Evolutionary conservation across 1,140 invertebrate species (phyloP).

Genomic region (Ips typographus): DNA sequence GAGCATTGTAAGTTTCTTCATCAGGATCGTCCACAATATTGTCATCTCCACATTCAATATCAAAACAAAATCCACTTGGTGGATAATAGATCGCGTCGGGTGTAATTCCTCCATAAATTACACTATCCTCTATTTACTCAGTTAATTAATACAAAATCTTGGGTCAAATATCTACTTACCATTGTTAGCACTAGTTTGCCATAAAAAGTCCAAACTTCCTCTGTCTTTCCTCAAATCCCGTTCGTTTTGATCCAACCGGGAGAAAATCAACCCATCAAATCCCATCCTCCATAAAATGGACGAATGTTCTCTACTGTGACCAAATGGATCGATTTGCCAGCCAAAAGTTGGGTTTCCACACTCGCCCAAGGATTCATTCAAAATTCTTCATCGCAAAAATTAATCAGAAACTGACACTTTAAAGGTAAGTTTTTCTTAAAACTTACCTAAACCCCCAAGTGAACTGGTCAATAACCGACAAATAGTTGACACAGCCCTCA

Average conservation of each 20-base stretch:
- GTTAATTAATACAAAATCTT: not conserved
- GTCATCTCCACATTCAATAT: slow-evolving; percentile 68
- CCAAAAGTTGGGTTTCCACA: slow-evolving; percentile 65
- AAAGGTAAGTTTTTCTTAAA: slow-evolving; percentile 8
- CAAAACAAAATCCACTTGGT: slow-evolving; percentile 73
- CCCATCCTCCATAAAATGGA: slow-evolving; percentile 68
- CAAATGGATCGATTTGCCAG: slow-evolving; percentile 78
- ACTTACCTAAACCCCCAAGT: slow-evolving; percentile 60
- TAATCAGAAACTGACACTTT: not conserved
- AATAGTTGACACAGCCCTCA: slow-evolving; percentile 77
- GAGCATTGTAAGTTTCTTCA: slow-evolving; percentile 57
- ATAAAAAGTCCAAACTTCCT: slow-evolving; percentile 74
- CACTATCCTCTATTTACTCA: slow-evolving; percentile 23
- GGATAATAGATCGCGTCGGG: slow-evolving; percentile 59
- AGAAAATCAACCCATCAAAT: slow-evolving; percentile 74
- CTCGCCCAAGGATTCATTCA: slow-evolving; percentile 62
- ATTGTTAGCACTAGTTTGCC: slow-evolving; percentile 66
- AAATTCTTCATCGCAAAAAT: slow-evolving; percentile 12
- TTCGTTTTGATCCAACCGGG: slow-evolving; percentile 75
- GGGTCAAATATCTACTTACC: slow-evolving; percentile 42
- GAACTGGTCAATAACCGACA: slow-evolving; percentile 82
- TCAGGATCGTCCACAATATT: slow-evolving; percentile 59
- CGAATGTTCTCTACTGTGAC: slow-evolving; percentile 69
- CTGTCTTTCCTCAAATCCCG: slow-evolving; percentile 61
- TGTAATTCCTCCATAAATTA: slow-evolving; percentile 31